Evolutionary conservation across 2,888 invertebrate genomes (phyloP).

Genomic region (Neoascia interrupta): DNA sequence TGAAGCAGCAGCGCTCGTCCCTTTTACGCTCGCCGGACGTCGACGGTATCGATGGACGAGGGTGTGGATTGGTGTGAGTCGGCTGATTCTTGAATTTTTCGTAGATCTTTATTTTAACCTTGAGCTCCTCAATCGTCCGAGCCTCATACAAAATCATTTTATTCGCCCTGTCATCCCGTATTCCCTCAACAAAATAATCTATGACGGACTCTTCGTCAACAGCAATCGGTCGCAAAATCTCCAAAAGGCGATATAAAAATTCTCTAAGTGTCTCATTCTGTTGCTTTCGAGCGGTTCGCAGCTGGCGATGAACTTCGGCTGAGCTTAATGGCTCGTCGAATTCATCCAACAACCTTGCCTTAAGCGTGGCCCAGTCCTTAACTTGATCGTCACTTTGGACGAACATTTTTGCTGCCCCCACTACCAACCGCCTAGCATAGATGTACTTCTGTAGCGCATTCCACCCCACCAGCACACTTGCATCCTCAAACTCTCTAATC

Average conservation of each 20-base stretch:
- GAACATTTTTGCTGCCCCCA: background rate
- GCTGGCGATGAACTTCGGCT: background rate
- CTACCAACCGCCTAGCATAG: background rate
- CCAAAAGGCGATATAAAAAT: background rate
- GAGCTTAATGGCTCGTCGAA: background rate
- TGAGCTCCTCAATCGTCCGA: background rate
- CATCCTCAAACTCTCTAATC: constrained; percentile 10
- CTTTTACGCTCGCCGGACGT: no score
- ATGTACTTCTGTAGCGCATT: constrained; percentile 23
- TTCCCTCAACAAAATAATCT: background rate
- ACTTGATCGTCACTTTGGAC: background rate
- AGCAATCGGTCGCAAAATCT: background rate
- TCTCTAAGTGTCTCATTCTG: background rate
- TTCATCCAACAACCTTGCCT: background rate
- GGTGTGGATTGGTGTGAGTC: background rate
- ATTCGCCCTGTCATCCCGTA: background rate
- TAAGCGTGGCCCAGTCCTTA: background rate
- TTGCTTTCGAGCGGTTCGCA: background rate
- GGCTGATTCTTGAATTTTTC: background rate
- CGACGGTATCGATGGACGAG: background rate
- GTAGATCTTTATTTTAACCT: background rate
- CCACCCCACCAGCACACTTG: constrained; percentile 13
- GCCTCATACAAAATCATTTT: background rate
- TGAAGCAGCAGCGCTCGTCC: background rate
- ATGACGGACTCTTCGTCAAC: background rate